Percentiles rank a stretch among this genome's conserved stretches.
Conservation (phyloP, 1,140 invertebrate species). For the Marisa cornuarietis region DNA sequence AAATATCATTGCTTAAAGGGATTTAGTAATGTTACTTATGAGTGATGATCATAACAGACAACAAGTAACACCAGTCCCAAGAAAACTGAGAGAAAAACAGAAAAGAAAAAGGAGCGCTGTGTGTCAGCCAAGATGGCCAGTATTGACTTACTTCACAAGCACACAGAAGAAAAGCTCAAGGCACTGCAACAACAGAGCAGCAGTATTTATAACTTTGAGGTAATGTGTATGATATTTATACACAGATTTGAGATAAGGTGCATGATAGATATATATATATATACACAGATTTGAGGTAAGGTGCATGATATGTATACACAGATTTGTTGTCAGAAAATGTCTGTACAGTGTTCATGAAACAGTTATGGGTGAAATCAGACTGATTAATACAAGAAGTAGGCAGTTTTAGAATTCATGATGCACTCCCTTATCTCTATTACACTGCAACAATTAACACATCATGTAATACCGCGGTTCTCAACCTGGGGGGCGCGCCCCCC, state of each 20-base stretch:
- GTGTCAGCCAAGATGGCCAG: conserved; percentile 43
- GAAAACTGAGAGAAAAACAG: conserved; percentile 35
- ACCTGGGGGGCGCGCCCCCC: no score
- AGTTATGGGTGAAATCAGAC: background rate
- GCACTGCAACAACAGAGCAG: conserved; percentile 48
- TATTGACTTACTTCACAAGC: conserved; percentile 54
- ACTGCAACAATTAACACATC: no score
- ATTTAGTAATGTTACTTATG: no score
- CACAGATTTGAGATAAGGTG: no score
- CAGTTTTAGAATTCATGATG: background rate
- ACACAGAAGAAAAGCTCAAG: conserved; percentile 52
- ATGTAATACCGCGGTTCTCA: no score
- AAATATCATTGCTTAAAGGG: no score
- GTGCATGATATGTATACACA: background rate
- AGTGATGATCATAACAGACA: no score
- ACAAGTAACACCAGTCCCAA: conserved; percentile 22
- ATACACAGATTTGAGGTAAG: conserved; percentile 39
- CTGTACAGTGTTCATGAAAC: background rate
- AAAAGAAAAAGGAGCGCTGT: conserved; percentile 40
- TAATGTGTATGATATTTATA: conserved; percentile 2
- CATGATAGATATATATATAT: no score
- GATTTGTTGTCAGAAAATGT: background rate
- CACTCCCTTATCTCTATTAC: no score
- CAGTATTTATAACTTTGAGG: conserved; percentile 54
- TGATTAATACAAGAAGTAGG: background rate